These are phyloP conservation scores for Clarias magur DNA, from an alignment of 2,113 vertebrate genomes.

Conservation along the genomic window DNA sequence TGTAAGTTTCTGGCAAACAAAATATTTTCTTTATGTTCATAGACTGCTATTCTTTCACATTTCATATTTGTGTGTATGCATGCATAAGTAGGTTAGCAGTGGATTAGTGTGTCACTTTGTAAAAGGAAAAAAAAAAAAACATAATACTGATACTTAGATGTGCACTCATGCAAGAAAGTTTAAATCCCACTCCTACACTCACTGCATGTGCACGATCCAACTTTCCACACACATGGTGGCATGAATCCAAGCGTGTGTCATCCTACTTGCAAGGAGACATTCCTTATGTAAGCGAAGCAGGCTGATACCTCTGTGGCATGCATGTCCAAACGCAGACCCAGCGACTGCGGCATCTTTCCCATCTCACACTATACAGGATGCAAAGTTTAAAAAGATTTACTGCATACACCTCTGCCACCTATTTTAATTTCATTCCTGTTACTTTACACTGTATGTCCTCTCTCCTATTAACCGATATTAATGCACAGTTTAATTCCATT, in stretches of 20 bases:
- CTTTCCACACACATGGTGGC: slow-evolving; percentile 14
- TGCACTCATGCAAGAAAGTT: background rate
- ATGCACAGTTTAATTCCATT: slow-evolving; percentile 56
- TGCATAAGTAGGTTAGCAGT: background rate
- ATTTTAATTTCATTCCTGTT: slow-evolving; percentile 61
- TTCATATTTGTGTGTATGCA: background rate
- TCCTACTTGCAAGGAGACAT: slow-evolving; percentile 56
- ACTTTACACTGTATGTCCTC: slow-evolving; percentile 56
- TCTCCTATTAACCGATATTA: slow-evolving; percentile 54
- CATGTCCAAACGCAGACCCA: slow-evolving; percentile 54
- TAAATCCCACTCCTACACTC: background rate
- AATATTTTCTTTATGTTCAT: too few species aligned
- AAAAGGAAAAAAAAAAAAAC: background rate
- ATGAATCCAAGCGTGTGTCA: slow-evolving; percentile 36
- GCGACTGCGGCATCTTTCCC: slow-evolving; percentile 42
- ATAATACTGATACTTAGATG: background rate
- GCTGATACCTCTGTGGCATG: slow-evolving; percentile 55
- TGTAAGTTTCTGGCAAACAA: too few species aligned
- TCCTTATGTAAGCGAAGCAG: slow-evolving; percentile 62
- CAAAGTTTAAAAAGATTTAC: too few species aligned
- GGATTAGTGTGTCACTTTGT: background rate
- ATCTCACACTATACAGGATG: too few species aligned
- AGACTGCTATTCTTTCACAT: background rate
- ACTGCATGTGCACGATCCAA: background rate
- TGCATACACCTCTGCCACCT: background rate